Conservation (phyloP, 2,888 invertebrate genomes). For the Anoplius nigerrimus region DNA sequence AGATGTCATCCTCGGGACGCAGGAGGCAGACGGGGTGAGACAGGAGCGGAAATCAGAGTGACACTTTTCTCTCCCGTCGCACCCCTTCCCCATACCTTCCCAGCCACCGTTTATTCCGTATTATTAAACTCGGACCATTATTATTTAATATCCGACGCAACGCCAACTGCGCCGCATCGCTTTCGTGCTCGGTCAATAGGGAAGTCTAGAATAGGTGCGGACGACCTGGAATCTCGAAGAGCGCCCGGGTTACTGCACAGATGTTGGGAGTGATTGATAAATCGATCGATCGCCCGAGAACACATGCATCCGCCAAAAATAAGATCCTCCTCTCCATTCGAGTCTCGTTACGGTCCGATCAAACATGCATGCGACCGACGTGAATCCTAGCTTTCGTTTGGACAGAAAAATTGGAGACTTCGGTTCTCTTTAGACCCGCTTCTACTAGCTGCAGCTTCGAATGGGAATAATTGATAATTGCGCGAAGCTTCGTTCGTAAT, state of each 20-base stretch:
- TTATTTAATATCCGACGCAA: slow-evolving; percentile 32
- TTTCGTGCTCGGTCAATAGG: not conserved
- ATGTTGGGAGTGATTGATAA: not conserved
- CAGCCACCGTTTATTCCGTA: slow-evolving; percentile 52
- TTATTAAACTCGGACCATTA: slow-evolving; percentile 48
- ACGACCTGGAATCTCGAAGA: not conserved
- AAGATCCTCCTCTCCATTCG: not conserved
- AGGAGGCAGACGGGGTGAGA: slow-evolving; percentile 47
- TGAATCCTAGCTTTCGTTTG: too few species aligned
- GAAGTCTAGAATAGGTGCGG: not conserved
- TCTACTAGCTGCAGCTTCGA: too few species aligned
- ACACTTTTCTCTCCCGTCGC: slow-evolving; percentile 38
- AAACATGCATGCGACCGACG: too few species aligned
- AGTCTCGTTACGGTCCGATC: too few species aligned
- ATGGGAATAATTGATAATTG: slow-evolving; percentile 65
- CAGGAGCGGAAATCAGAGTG: slow-evolving; percentile 51
- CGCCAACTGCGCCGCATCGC: not conserved
- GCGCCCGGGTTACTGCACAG: not conserved
- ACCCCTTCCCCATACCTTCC: slow-evolving; percentile 31
- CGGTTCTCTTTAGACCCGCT: too few species aligned
- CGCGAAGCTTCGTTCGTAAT: slow-evolving; percentile 63
- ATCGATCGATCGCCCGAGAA: not conserved
- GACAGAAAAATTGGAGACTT: too few species aligned
- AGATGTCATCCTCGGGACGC: slow-evolving; percentile 63
- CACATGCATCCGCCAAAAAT: too few species aligned